Conservation (phyloP, 2,797 vertebrate species). For the Sciurus carolinensis region DNA sequence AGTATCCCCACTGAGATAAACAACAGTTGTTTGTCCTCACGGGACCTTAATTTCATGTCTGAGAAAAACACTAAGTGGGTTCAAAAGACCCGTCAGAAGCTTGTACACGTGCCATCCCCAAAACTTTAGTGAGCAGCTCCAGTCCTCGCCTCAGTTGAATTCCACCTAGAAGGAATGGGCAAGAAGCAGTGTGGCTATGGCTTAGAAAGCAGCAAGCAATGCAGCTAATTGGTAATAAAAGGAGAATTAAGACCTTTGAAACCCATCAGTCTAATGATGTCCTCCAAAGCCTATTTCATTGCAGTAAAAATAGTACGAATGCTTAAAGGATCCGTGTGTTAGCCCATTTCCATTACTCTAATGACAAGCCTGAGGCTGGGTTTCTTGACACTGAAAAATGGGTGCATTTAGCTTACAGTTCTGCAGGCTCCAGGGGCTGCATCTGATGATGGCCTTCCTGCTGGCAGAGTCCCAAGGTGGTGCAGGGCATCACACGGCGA, state of each 20-base stretch:
- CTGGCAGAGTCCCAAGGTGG: background rate
- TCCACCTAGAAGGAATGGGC: too few relatives aligned
- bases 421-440: background rate
- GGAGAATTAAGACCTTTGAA: background rate
- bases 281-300: background rate
- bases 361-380: background rate
- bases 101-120: fast-evolving
- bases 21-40: background rate
- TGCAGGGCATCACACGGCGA: too few relatives aligned
- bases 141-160: background rate
- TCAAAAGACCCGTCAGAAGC: background rate
- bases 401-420: background rate
- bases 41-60: background rate
- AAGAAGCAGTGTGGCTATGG: background rate
- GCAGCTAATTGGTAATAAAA: background rate
- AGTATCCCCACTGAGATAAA: background rate
- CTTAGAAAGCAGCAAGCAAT: background rate
- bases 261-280: background rate
- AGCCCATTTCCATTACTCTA: background rate
- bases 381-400: background rate
- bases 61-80: background rate
- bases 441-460: background rate
- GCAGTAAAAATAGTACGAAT: background rate
- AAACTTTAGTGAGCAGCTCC: background rate
- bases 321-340: background rate